A percentile compares a stretch with the other conserved stretches of the same genome.
Conservation (phyloP, 2,888 invertebrate species). For the Sisyra nigra region DNA sequence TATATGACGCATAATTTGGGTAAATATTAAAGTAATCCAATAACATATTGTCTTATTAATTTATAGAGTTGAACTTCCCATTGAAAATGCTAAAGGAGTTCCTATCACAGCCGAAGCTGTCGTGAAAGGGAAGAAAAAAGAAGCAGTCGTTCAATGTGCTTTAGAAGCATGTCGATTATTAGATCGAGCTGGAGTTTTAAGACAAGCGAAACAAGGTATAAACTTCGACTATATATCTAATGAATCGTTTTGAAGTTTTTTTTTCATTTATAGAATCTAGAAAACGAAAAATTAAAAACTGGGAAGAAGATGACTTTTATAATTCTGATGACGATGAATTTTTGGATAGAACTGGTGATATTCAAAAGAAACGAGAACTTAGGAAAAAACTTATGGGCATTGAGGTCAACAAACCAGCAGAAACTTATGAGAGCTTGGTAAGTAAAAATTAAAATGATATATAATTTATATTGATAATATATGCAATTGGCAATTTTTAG, state of each 20-base stretch:
- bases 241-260: conserved; percentile 1
- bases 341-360: conserved; percentile 83
- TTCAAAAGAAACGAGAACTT: conserved; percentile 70
- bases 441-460: conserved; percentile 14
- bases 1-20: no score
- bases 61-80: conserved; percentile 58
- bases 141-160: conserved; percentile 84
- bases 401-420: conserved; percentile 36
- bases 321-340: conserved; percentile 93
- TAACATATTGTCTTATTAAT: conserved; percentile 4
- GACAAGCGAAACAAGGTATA: conserved; percentile 72
- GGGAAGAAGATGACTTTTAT: conserved; percentile 81
- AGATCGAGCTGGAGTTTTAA: conserved; percentile 70
- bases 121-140: conserved; percentile 86
- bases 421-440: conserved; percentile 53
- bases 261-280: conserved; percentile 44
- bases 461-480: conserved; percentile 8
- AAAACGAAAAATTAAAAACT: conserved; percentile 61
- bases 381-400: conserved; percentile 50
- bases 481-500: conserved; percentile 25
- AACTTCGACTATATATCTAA: no score
- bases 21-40: no score
- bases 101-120: conserved; percentile 69
- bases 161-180: conserved; percentile 86
- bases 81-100: conserved; percentile 62